These are phyloP conservation scores for Hydriomena furcata DNA, from an alignment of 2,888 invertebrate species.

Conservation along the genomic window DNA sequence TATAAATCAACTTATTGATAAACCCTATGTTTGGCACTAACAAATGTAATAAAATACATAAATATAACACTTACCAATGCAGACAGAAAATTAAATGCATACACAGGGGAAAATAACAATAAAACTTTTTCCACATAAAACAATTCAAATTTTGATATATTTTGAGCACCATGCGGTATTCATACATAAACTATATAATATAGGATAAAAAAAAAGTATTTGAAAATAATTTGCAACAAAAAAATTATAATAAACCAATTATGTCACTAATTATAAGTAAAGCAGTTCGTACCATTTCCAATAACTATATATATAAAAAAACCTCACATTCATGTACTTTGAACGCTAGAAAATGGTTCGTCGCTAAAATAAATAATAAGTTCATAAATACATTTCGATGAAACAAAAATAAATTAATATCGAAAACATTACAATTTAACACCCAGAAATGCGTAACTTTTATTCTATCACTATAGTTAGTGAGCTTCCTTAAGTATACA, in stretches of 20 bases:
- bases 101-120: conserved; percentile 39
- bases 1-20: conserved; percentile 78
- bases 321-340: neutral
- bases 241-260: conserved; percentile 22
- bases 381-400: conserved; percentile 39
- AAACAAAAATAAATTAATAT: conserved; percentile 47
- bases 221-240: conserved; percentile 29
- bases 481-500: conserved; percentile 69
- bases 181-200: conserved; percentile 32
- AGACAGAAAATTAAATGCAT: conserved; percentile 39
- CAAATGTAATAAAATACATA: conserved; percentile 72
- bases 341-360: conserved; percentile 28
- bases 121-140: conserved; percentile 25
- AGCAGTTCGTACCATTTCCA: conserved; percentile 20
- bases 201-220: conserved; percentile 27
- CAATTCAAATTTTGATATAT: conserved; percentile 47
- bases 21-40: conserved; percentile 80
- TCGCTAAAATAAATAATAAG: conserved; percentile 23
- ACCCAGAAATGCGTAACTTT: conserved; percentile 61
- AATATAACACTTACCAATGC: conserved; percentile 53
- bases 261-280: conserved; percentile 3
- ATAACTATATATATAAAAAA: conserved; percentile 14
- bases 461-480: conserved; percentile 58
- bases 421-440: conserved; percentile 59
- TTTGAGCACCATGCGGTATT: conserved; percentile 60